Evolutionary conservation across 37 sponge, comb jelly and placozoan species (phyloP), one percentile per base, ranked within the genome.

Genomic region (Crambe crambe): DNA sequence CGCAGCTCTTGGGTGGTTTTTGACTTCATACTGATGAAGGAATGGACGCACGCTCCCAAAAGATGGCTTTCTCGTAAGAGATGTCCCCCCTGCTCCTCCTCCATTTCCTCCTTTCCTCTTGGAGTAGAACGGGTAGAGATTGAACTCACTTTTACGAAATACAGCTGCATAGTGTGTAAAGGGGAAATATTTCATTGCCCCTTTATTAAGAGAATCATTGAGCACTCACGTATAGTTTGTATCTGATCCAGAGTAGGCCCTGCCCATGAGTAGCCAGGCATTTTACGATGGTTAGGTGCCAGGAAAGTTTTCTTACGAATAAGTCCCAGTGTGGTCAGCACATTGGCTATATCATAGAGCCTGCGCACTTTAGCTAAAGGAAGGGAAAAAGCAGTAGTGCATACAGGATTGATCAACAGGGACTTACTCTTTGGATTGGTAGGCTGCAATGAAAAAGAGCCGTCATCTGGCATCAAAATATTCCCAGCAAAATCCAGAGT

Each of bases 281-380:
- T 91, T 81, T 83, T 92, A 12, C 80, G 62, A 68, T 95, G 85
- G 78, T 76, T 77, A 37, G 80, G 85, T 37, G 85, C 89, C 21
- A 89, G 43, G 76, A 87, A 92, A 1, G 76, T 76, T 75, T 92
- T 93, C 80, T 95, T 89, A 6, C 58, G 77, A 41, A 95, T 95
- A 17, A 95, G 75, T 1, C 77, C 85, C 72, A 95, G 78, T 37
- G 92, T 95, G 37, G 90, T 78, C 29, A 95, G 82, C 22, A 95
- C 86, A 69, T 95, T 95, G 67, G 96, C 93, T 56, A 95, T 92
- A 82, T 95, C 96, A 70, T 95, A 95, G 64, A 95, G 81, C 42
- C 96, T 58, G n/a, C 96, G 80, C 26, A 95, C 96, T 73, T 95
- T 95, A n/a, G 90, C 94, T 89, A 77, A 58, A 56, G 37, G 35